Conservation (phyloP, 2,888 invertebrate genomes). For the Thereva unica region DNA sequence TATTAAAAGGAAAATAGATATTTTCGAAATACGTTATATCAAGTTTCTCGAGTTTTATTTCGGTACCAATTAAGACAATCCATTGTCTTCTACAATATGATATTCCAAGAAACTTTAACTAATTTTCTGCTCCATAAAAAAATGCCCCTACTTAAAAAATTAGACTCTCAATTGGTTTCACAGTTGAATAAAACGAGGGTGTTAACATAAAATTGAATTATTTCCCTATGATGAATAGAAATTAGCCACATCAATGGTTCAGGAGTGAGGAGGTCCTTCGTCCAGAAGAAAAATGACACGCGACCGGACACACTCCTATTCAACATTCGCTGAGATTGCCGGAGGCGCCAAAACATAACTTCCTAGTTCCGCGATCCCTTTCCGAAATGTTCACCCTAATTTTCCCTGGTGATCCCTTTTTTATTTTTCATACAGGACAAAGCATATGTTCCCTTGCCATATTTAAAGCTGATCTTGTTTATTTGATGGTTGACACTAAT, state of each 20-base stretch:
- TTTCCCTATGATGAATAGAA: constrained; percentile 54
- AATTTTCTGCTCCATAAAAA: too few species aligned
- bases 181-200: constrained; percentile 6
- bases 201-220: constrained; percentile 53
- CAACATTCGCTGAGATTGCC: constrained; percentile 31
- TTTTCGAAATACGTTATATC: too few species aligned
- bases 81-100: too few species aligned
- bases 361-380: constrained; percentile 2
- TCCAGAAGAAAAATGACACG: constrained; percentile 22
- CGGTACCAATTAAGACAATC: too few species aligned
- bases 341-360: constrained; percentile 36
- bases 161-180: neutral
- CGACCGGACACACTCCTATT: constrained; percentile 31
- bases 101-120: too few species aligned
- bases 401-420: neutral
- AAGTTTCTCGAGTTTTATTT: too few species aligned
- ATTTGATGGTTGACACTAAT: constrained; percentile 28
- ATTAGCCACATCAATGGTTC: constrained; percentile 55
- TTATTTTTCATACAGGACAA: neutral
- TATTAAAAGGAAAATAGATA: too few species aligned
- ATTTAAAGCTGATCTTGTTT: neutral
- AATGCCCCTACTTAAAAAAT: too few species aligned
- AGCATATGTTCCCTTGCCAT: neutral
- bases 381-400: neutral
- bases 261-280: constrained; percentile 7